Conservation (phyloP, 2,113 vertebrate genomes). For the Anoplopoma fimbria region DNA sequence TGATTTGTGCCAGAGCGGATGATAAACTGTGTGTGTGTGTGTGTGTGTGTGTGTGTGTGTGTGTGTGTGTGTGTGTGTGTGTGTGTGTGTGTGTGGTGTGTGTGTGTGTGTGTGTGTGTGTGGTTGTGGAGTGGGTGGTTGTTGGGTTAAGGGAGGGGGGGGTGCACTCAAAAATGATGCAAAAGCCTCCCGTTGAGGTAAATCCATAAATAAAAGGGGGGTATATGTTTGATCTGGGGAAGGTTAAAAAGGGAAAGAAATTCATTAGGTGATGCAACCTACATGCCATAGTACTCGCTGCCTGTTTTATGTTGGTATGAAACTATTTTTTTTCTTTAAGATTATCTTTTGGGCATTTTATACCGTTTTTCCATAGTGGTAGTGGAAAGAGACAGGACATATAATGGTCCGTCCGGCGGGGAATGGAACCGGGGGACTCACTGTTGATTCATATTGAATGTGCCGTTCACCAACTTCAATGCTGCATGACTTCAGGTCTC, state of each 20-base stretch:
- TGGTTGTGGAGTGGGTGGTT: slow-evolving; percentile 20
- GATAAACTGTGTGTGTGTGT: slow-evolving; percentile 26
- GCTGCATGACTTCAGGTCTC: too few relatives aligned
- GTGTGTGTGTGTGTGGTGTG: slow-evolving; percentile 5
- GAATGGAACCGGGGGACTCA: background rate
- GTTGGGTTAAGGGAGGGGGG: background rate
- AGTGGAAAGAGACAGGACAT: background rate
- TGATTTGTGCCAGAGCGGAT: slow-evolving; percentile 41
- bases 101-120: slow-evolving; percentile 14
- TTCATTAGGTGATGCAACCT: slow-evolving; percentile 50
- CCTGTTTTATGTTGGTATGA: background rate
- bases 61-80: slow-evolving; percentile 10
- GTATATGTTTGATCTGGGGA: slow-evolving; percentile 45
- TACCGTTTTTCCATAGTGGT: background rate
- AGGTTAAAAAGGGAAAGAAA: slow-evolving; percentile 25
- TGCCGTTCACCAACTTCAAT: background rate
- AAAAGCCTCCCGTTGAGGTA: slow-evolving; percentile 44
- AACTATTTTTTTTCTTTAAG: slow-evolving; percentile 2
- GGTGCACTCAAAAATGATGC: slow-evolving; percentile 23
- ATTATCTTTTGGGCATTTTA: background rate
- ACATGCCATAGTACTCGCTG: background rate
- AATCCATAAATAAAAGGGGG: slow-evolving; percentile 40
- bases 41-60: slow-evolving; percentile 7
- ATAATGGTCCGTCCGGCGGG: background rate
- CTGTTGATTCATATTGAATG: background rate